phyloP scores from a whole-genome alignment of 2,888 invertebrate genomes.

The Nymphalis c-album region DNA sequence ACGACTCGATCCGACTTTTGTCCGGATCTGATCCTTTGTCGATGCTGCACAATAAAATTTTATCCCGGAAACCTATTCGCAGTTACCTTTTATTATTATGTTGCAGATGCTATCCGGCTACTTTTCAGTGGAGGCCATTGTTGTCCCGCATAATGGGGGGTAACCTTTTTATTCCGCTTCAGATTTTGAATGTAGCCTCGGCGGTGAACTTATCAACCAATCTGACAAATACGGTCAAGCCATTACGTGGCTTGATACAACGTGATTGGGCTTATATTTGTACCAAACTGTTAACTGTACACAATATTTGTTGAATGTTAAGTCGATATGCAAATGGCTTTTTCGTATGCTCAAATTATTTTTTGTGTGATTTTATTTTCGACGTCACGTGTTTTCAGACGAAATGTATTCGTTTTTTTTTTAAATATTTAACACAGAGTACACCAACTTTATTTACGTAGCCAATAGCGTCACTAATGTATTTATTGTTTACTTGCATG shows the following conservation, averaged over 20 bases:
- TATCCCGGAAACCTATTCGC: constrained; percentile 77
- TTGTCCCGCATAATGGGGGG: constrained; percentile 67
- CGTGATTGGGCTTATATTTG: constrained; percentile 19
- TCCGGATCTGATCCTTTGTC: constrained; percentile 61
- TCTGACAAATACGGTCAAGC: constrained; percentile 43
- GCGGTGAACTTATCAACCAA: constrained; percentile 41
- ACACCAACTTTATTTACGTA: neutral
- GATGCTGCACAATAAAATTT: constrained; percentile 77
- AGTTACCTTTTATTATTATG: constrained; percentile 80
- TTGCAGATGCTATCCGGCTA: constrained; percentile 72
- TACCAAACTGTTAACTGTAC: constrained; percentile 18
- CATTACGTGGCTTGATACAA: constrained; percentile 33
- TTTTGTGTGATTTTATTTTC: constrained; percentile 26
- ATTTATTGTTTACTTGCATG: neutral
- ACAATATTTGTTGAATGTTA: constrained; percentile 18
- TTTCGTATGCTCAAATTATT: constrained; percentile 34
- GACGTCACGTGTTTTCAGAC: constrained; percentile 20
- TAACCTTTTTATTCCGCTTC: constrained; percentile 74
- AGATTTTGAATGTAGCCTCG: constrained; percentile 60
- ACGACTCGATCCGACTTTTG: constrained; percentile 42
- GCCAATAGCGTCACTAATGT: neutral
- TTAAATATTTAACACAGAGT: neutral
- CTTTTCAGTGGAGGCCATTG: constrained; percentile 69
- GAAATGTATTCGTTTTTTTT: constrained; percentile 7
- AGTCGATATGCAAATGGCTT: constrained; percentile 38